Evolutionary conservation across 2,113 vertebrate species (phyloP).

Genomic region (Equus przewalskii): DNA sequence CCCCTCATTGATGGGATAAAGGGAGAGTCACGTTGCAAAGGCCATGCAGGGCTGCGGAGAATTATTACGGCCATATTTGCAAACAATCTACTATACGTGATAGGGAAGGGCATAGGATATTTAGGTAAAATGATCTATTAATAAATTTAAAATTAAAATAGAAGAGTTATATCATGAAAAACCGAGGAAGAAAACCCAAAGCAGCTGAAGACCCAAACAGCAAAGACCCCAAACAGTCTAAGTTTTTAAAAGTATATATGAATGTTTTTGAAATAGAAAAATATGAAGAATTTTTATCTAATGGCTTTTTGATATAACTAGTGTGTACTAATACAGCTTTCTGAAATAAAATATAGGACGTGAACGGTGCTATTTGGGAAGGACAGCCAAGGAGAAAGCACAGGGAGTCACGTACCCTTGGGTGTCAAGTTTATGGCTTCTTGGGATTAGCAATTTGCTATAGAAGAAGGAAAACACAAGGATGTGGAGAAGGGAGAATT

Average conservation of each 20-base stretch:
- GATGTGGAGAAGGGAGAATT: neutral
- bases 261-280: constrained; percentile 32
- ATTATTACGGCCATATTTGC: neutral
- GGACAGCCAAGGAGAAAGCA: neutral
- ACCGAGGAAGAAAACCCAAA: neutral
- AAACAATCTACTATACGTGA: neutral
- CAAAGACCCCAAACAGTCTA: neutral
- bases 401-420: neutral
- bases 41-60: neutral
- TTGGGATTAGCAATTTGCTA: neutral
- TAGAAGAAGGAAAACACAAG: neutral
- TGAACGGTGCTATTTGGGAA: neutral
- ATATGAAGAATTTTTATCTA: neutral
- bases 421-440: neutral
- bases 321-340: neutral
- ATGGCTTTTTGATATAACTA: neutral
- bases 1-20: neutral
- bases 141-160: constrained; percentile 19
- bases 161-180: neutral
- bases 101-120: neutral
- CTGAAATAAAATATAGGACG: constrained; percentile 1
- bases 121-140: neutral
- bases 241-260: neutral
- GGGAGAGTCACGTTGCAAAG: neutral
- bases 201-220: neutral